Base-by-base conservation (phyloP, 2,797 vertebrate species). In the Heteromormyrus szaboi region DNA sequence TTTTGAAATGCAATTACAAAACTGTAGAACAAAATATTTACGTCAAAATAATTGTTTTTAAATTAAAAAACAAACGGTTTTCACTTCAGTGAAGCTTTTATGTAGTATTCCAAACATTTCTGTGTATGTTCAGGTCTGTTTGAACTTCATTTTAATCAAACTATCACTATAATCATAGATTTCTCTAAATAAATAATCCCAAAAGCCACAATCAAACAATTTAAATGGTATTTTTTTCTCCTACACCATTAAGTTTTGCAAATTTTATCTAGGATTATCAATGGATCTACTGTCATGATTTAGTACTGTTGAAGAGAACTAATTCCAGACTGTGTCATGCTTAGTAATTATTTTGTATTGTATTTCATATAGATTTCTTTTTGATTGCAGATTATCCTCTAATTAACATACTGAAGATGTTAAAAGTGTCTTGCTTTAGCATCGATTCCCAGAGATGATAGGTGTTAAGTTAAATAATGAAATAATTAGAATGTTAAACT, bases 1-100 rank as follows among this genome's bases (percentile, higher is more conserved):
- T 72, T 37, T 72, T 37, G 65, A 72, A 72, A 72, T 72, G 29
- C 65, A 72, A 72, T 37, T 72, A 14, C 65, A 37, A 4, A 72
- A 37, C 12, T 37, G 4, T 37, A 72, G 29, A 72, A 37, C 65
- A 72, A 72, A 72, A 72, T 72, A 72, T 37, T 72, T 37, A 72
- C 14, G 2, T 72, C 65, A 17, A 72, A 72, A 68, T 68, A 33
- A 72, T 37, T 72, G 37, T 72, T 72, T 72, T 1, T 5, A 72
- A 37, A 33, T 98, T 95, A 96, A 94, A 96, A 95, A 95, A 93
- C 93, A 94, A 96, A 97, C 96, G 95, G 2, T 65, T 65, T 25
- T 65, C 59, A 46, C 41, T 46, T 81, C 37, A 81, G 2, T 81
- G 17, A 46, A 3, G 76, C 37, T 41, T 81, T 81, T 46, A 4